A percentile compares a stretch with the other conserved stretches of the same genome.
phyloP scores from a whole-genome alignment of 2,113 vertebrate species.

The Coryphaenoides rupestris region DNA sequence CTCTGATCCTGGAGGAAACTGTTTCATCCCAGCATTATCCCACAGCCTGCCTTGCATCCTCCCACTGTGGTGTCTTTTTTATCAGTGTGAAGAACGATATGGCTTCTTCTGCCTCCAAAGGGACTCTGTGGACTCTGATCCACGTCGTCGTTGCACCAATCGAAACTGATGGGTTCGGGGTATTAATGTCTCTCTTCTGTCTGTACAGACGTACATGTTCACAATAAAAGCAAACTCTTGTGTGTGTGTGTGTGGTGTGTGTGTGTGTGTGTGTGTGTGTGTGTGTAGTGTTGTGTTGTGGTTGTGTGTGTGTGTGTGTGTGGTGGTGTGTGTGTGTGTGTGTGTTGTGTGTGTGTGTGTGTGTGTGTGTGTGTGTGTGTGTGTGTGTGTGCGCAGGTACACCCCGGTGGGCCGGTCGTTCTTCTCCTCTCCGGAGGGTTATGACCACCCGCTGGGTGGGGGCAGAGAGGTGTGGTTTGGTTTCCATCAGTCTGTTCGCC shows the following conservation, averaged over 20 bases:
- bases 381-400: constrained; percentile 81
- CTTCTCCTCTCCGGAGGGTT: constrained; percentile 97
- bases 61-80: too few relatives aligned
- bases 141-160: too few relatives aligned
- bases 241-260: background rate
- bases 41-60: too few relatives aligned
- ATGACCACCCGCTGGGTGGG: constrained; percentile 94
- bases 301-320: background rate
- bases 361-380: background rate
- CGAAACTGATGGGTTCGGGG: too few relatives aligned
- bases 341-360: background rate
- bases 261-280: background rate
- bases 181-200: too few relatives aligned
- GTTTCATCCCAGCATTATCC: too few relatives aligned
- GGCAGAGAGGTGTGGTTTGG: constrained; percentile 99
- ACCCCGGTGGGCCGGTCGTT: constrained; percentile 98
- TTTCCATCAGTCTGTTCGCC: constrained; percentile 97
- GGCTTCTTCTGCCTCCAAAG: too few relatives aligned
- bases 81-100: too few relatives aligned
- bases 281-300: too few relatives aligned
- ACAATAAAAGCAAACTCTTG: background rate
- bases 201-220: too few relatives aligned
- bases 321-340: background rate
- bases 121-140: too few relatives aligned
- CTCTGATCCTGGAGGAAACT: too few relatives aligned